These are phyloP conservation scores for Ochlodes sylvanus DNA, from an alignment of 2,888 invertebrate species.

Conservation along the genomic window DNA sequence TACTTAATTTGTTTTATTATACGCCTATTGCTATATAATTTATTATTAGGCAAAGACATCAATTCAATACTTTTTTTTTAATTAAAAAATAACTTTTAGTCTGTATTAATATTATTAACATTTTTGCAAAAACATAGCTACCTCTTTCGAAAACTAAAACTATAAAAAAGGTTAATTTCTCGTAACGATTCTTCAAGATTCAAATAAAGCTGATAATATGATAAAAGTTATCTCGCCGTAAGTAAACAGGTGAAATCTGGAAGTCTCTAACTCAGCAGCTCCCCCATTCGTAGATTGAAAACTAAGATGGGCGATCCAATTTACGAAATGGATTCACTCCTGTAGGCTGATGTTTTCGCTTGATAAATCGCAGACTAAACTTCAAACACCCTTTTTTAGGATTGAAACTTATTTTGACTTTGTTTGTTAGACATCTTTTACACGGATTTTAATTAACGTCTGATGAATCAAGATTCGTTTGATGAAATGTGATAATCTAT, in stretches of 20 bases:
- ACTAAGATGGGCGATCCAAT: slow-evolving; percentile 29
- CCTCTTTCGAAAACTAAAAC: neutral
- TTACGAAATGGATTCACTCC: slow-evolving; percentile 30
- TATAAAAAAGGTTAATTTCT: neutral
- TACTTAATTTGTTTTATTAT: no score
- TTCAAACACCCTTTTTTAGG: slow-evolving; percentile 19
- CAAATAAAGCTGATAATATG: neutral
- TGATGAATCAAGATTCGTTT: neutral
- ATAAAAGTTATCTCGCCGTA: neutral
- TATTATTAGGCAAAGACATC: no score
- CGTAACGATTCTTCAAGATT: neutral
- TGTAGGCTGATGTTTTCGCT: slow-evolving; percentile 35
- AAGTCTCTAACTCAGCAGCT: slow-evolving; percentile 10
- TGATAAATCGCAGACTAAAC: slow-evolving; percentile 20
- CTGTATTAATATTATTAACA: no score
- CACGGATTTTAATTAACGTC: slow-evolving; percentile 4
- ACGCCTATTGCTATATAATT: no score
- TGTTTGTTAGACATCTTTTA: slow-evolving; percentile 17
- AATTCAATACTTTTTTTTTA: no score
- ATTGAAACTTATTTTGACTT: slow-evolving; percentile 15
- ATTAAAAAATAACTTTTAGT: no score
- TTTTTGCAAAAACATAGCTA: no score
- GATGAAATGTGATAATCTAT: neutral
- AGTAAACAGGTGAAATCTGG: slow-evolving; percentile 13
- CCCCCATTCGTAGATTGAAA: slow-evolving; percentile 5